phyloP scores from a whole-genome alignment of 2,888 invertebrate genomes.

The Phalera bucephala region DNA sequence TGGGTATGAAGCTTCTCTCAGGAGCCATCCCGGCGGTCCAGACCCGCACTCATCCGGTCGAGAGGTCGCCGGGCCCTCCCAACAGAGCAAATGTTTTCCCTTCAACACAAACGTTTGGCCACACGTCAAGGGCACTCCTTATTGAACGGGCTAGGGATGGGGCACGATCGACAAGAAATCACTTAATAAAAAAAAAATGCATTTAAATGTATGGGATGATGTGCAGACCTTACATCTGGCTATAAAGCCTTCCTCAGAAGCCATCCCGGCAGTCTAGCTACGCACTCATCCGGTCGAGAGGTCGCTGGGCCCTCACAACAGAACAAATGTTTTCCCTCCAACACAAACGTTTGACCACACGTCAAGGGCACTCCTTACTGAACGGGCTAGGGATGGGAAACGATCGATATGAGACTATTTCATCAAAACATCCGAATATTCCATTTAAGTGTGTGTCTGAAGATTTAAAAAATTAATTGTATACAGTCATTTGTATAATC shows the following conservation, averaged over 20 bases:
- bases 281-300: constrained; percentile 52
- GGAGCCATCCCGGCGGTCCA: not conserved
- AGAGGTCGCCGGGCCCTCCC: constrained; percentile 49
- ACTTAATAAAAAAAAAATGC: no score
- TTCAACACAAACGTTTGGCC: constrained; percentile 47
- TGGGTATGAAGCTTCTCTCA: no score
- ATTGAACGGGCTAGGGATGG: constrained; percentile 25
- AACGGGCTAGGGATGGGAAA: constrained; percentile 23
- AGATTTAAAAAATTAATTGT: no score
- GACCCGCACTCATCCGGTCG: constrained; percentile 44
- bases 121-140: constrained; percentile 46
- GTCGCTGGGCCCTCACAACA: constrained; percentile 40
- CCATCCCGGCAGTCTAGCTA: not conserved
- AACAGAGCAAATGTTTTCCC: constrained; percentile 45
- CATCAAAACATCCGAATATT: no score
- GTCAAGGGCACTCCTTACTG: constrained; percentile 40
- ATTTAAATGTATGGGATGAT: no score
- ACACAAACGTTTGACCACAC: constrained; percentile 32
- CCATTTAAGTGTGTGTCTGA: no score
- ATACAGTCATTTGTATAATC: no score
- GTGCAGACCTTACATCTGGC: no score
- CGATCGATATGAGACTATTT: no score
- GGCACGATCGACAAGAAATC: constrained; percentile 4
- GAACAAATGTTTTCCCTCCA: constrained; percentile 47
- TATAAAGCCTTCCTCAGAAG: no score